Evolutionary conservation across 2,888 invertebrate species (phyloP).

Genomic region (Petrolisthes manimaculis): DNA sequence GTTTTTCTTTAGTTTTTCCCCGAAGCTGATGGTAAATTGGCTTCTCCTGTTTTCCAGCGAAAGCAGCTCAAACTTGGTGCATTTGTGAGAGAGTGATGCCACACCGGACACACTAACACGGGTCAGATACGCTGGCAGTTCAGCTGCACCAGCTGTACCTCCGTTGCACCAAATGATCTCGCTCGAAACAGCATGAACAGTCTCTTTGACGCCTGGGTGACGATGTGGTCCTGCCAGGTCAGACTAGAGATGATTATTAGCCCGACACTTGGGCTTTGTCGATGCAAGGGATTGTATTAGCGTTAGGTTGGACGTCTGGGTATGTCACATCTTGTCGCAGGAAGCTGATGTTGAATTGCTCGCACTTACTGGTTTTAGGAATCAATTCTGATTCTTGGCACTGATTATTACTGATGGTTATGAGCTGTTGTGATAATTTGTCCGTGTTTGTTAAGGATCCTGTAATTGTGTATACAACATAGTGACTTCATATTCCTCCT

Average conservation of each 20-base stretch:
- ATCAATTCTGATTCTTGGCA: not conserved
- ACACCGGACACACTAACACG: not conserved
- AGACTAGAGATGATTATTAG: not conserved
- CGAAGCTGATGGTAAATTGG: not conserved
- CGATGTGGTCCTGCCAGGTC: not conserved
- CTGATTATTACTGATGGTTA: not conserved
- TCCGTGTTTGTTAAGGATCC: no score
- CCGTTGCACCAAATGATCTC: not conserved
- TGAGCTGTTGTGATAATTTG: not conserved
- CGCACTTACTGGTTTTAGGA: not conserved
- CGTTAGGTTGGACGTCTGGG: not conserved
- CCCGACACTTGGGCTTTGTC: not conserved
- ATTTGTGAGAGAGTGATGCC: not conserved
- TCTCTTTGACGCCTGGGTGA: not conserved
- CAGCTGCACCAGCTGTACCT: not conserved
- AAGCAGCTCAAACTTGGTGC: not conserved
- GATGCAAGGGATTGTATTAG: not conserved
- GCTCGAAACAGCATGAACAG: not conserved
- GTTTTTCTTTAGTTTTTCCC: not conserved
- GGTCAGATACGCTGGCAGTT: not conserved
- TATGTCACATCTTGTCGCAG: not conserved
- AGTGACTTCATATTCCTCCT: no score
- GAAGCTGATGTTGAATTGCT: not conserved
- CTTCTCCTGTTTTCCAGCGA: slow-evolving; percentile 14
- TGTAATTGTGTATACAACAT: no score